Evolutionary conservation across 2,113 vertebrate genomes (phyloP), one percentile per base, ranked within the genome.

Genomic region (Bungarus multicinctus): DNA sequence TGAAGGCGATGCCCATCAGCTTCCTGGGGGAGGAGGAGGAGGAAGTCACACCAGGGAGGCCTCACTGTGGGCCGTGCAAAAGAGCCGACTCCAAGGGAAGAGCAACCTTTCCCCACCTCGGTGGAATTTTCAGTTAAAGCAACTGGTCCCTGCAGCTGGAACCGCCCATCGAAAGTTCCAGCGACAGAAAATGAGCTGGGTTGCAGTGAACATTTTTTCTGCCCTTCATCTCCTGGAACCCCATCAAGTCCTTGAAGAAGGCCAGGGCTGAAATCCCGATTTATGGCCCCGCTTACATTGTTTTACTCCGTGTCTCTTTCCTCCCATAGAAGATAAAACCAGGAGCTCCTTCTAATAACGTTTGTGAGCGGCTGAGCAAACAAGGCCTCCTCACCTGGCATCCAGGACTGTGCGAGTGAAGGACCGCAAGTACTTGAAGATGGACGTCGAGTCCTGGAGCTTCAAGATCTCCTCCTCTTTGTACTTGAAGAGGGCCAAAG

Each of bases 391-490:
- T 90, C 97, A 99, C 99, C 99, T 98, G n/a, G 98, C 98, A 93
- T 99, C 98, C 9, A 99, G 97, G 94, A 99, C 97, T 0, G 98
- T 98, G 90, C 98, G 98, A 0, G 99, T 99, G 97, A 99, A 99
- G 91, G 98, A 98, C 1, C 99, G 96, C 30, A 99, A 98, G 93
- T 99, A 99, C 97, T 99, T 99, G 97, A 99, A 99, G 94, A 99
- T 99, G 94, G 98, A 97, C 93, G 98, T 99, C 0, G 99, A 97
- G 91, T 99, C 99, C 53, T 99, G 98, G 88, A 99, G 88, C 92
- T 99, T 99, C 74, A 99, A 94, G 96, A 99, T 99, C 94, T 99
- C 98, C 47, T 99, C 99, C 93, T 99, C 99, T 97, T 99, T 99
- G 97, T 98, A 99, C 92, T 99, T 99, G 94, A 99, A 99, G 91